phyloP scores from a whole-genome alignment of 2,797 vertebrate genomes.

The Pangasius macronema region DNA sequence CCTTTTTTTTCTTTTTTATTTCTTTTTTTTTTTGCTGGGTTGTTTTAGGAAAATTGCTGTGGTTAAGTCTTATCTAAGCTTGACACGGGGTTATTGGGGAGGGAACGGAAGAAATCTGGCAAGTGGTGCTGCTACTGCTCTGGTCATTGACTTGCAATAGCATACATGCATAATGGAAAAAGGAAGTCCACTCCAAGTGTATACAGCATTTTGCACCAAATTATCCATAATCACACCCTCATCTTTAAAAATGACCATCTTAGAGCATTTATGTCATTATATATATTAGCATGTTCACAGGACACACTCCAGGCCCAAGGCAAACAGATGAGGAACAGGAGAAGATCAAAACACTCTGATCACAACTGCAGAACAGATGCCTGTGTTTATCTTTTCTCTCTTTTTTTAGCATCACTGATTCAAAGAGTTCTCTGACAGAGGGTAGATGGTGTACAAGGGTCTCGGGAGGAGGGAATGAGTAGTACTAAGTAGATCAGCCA shows the following conservation, averaged over 20 bases:
- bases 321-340: slow-evolving; percentile 17
- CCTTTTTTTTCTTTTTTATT: no score
- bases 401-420: slow-evolving; percentile 24
- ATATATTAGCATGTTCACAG: slow-evolving; percentile 10
- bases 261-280: neutral
- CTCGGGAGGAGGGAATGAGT: neutral
- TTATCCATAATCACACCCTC: neutral
- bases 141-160: slow-evolving; percentile 3
- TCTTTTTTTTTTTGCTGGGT: neutral
- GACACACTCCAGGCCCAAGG: neutral
- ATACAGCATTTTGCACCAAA: neutral
- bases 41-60: neutral
- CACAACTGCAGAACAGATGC: slow-evolving; percentile 20
- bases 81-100: neutral
- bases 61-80: neutral
- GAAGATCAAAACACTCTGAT: slow-evolving; percentile 32
- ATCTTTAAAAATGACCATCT: slow-evolving; percentile 19
- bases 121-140: slow-evolving; percentile 10
- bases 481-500: neutral
- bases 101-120: neutral
- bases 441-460: neutral
- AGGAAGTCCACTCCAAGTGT: slow-evolving; percentile 1
- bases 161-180: slow-evolving; percentile 6
- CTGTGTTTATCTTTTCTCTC: slow-evolving; percentile 32
- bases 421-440: slow-evolving; percentile 9